Percentiles rank a stretch among this genome's conserved stretches.
Conservation (phyloP, 2,797 vertebrate species). For the Knipowitschia caucasica region DNA sequence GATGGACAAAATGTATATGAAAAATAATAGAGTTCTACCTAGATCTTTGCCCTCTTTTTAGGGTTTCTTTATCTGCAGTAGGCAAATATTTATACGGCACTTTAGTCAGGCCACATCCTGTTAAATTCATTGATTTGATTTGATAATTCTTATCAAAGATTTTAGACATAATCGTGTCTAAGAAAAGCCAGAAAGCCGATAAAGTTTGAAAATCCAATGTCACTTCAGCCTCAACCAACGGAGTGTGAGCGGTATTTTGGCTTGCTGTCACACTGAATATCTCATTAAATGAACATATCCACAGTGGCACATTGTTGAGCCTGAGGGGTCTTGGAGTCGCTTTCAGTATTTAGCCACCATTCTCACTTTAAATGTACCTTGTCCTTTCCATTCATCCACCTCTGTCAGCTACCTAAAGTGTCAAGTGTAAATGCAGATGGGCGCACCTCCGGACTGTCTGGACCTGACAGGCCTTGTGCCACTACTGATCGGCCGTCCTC, state of each 20-base stretch:
- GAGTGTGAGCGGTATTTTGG: conserved; percentile 71
- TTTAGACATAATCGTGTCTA: conserved; percentile 8
- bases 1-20: too few relatives aligned
- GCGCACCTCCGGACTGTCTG: conserved; percentile 39
- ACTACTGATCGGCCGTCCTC: conserved; percentile 66
- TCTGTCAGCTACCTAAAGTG: conserved; percentile 8
- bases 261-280: conserved; percentile 71
- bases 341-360: conserved; percentile 67
- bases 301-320: conserved; percentile 67
- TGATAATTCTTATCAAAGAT: too few relatives aligned
- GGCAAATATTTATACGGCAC: background rate
- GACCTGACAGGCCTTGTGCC: conserved; percentile 72
- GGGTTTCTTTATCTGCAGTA: too few relatives aligned
- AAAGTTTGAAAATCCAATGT: conserved; percentile 41
- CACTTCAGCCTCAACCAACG: conserved; percentile 57
- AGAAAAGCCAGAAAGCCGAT: background rate
- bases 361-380: conserved; percentile 58
- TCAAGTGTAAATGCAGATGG: conserved; percentile 22
- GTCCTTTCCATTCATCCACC: conserved; percentile 7
- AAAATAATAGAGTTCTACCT: too few relatives aligned
- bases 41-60: too few relatives aligned
- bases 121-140: background rate
- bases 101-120: background rate
- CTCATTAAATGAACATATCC: conserved; percentile 60
- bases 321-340: conserved; percentile 57